A percentile compares a stretch with the other conserved stretches of the same genome.
phyloP scores from a whole-genome alignment of 2,797 vertebrate genomes.

The Bradypodion pumilum region DNA sequence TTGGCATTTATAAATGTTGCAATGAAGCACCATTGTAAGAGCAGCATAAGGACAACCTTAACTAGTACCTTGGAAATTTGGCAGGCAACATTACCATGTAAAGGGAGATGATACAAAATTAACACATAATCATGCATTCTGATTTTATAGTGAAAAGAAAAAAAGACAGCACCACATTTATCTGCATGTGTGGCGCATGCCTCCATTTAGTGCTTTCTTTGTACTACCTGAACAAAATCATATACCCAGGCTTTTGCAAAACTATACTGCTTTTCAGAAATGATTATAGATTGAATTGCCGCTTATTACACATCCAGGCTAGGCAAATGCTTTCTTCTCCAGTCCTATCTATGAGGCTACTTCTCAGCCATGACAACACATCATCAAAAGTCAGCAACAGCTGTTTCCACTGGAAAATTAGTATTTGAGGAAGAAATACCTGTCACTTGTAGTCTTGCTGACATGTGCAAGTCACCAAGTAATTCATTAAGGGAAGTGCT shows the following conservation, averaged over 20 bases:
- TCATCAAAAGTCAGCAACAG: conserved; percentile 25
- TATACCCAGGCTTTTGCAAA: conserved; percentile 50
- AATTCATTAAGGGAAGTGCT: background rate
- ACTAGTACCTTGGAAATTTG: conserved; percentile 20
- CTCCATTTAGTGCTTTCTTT: conserved; percentile 70
- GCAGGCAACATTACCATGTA: conserved; percentile 40
- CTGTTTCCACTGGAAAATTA: background rate
- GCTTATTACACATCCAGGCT: background rate
- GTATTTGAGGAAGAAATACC: background rate
- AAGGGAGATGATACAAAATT: conserved; percentile 40
- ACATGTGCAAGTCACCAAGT: conserved; percentile 16
- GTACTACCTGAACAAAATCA: conserved; percentile 47
- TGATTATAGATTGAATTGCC: conserved; percentile 8
- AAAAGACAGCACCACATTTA: conserved; percentile 50
- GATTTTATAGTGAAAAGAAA: conserved; percentile 46
- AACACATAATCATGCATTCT: conserved; percentile 42
- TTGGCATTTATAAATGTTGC: conserved; percentile 6
- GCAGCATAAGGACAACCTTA: background rate
- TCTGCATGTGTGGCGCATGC: conserved; percentile 68
- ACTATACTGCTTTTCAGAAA: conserved; percentile 29
- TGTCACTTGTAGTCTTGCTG: conserved; percentile 41
- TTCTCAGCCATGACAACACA: conserved; percentile 23
- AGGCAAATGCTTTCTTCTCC: conserved; percentile 11
- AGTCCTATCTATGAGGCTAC: conserved; percentile 32
- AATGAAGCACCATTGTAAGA: conserved; percentile 6